Base-by-base conservation (phyloP, 2,888 invertebrate genomes). In the Brachynemurus nebulosus region DNA sequence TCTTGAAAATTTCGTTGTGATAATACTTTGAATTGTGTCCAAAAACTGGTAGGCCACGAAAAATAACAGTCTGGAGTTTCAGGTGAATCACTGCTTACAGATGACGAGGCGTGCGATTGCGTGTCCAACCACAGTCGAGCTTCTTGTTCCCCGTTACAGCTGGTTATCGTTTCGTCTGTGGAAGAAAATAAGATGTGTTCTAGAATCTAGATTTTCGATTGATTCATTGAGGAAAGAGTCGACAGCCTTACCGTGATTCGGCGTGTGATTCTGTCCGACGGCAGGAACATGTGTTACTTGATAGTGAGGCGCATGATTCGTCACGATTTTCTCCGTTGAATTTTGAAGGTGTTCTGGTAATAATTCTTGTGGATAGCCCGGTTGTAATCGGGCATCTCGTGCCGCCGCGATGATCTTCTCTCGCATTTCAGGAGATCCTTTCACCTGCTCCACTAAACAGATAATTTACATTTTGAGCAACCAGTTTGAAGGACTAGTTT, bases 1-100 rank as follows among this genome's bases (percentile, higher is more conserved):
- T 82, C 82, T 58, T 77, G 75, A 60, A 83, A 83, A 61, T 83
- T 83, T 48, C 86, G 66, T 58, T 78, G 76, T 33, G 80, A 79
- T 51, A 86, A 67, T 48, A 85, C 78, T 61, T 76, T 76, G 59
- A 83, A 81, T 61, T 86, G 85, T 11, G 81, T 84, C 70, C 76
- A 77, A 61, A 85, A 84, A 47, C 77, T 75, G n/a, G 84, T 84
- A 39, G 82, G 80, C 67, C 79, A 72, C 56, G 74, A 69, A 52
- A 71, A 74, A 53, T 79, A 76, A 55, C 73, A 74, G 52, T 77
- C 76, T n/a, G 68, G 62, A 45, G 57, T 62, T 39, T 71, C 71
- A 50, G 66, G 68, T 16, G 70, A 68, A 41, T 76, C 71, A 41
- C 76, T 75, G 58, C 77, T 77, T 42, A 70, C 72, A 40, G 72